Base-by-base conservation (phyloP, 2,113 vertebrate genomes). In the Pelusios castaneus region DNA sequence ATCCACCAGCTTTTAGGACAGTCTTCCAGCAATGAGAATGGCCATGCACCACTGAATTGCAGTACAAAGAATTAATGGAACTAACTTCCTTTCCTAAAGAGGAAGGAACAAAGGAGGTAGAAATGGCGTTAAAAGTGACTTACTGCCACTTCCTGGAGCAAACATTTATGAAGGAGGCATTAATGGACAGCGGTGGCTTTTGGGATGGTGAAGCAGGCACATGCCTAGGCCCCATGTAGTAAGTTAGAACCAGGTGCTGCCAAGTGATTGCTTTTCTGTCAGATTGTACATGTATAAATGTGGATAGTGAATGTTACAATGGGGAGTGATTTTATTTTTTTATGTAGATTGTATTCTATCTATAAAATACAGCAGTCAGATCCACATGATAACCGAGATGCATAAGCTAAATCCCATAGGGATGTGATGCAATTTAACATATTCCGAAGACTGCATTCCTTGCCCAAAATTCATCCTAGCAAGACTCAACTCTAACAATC, bases 281-380 rank as follows among this genome's bases (percentile, higher is more conserved):
- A 84, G 34, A 60, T 87, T 83, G 77, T 63, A 93, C 60, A 45
- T 38, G 47, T 47, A 13, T 79, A 92, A 77, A 85, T 89, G 75
- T n/a, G 93, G 54, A 58, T 84, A 88, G 89, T 90, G 83, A 90
- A 67, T 81, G 67, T 92, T 92, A 91, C 70, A n/a, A 34, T 56
- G 47, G 10, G 58, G 55, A 29, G 79, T 96, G 91, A 94, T 91
- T 96, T 76, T 82, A n/a, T 60, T 84, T 75, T n/a, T 25, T 27
- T 21, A 54, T 41, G 84, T 51, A 67, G 41, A 45, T 76, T 55
- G 41, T 55, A 89, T 70, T 52, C 49, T 55, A 92, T 10, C 85
- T 29, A 56, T 16, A 34, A 43, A 90, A 82, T 76, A 67, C 5
- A 9, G 58, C 82, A 82, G n/a, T 87, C 0, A 77, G 49, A 82